Percentiles rank a stretch among this genome's conserved stretches.
phyloP scores from a whole-genome alignment of 2,113 vertebrate genomes.

The Cololabis saira region DNA sequence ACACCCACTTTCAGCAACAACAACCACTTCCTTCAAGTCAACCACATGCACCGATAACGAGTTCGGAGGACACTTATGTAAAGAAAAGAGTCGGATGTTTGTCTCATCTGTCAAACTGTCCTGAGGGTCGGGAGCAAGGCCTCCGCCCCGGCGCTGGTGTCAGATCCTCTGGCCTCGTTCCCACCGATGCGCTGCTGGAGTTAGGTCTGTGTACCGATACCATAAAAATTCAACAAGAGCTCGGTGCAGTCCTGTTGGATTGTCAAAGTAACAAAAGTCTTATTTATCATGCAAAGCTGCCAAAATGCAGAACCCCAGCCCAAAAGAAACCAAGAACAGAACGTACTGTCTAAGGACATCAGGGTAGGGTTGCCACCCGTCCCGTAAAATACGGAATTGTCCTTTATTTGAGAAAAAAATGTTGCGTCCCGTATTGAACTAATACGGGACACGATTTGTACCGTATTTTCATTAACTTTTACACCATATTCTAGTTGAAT shows the following conservation, averaged over 20 bases:
- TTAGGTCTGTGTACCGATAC: background rate
- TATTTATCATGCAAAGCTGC: background rate
- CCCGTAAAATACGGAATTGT: no score
- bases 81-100: conserved; percentile 31
- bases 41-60: conserved; percentile 48
- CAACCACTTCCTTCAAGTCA: conserved; percentile 42
- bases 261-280: background rate
- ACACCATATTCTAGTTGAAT: no score
- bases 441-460: no score
- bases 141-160: background rate
- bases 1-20: conserved; percentile 51
- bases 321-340: background rate
- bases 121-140: background rate
- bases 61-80: background rate
- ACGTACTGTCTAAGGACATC: no score
- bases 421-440: no score
- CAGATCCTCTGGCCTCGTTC: background rate
- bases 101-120: conserved; percentile 21
- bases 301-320: background rate
- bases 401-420: no score
- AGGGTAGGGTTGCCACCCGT: no score
- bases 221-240: background rate
- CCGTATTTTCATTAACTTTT: no score
- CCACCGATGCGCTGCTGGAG: no score
- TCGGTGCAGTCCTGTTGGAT: background rate